Conservation (phyloP, 2,888 invertebrate genomes). For the Adelognathus sp. region DNA sequence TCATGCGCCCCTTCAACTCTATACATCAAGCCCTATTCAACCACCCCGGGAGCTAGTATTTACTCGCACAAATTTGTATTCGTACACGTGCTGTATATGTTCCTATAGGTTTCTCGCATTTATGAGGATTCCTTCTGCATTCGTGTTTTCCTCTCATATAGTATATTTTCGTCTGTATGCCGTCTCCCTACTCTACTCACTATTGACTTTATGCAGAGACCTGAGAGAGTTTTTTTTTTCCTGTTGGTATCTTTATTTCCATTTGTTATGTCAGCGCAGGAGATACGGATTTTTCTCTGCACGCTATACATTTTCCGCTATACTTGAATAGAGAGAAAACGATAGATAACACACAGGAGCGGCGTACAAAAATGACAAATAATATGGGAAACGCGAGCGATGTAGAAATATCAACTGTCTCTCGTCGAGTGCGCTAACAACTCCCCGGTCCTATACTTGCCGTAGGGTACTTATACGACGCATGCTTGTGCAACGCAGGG, state of each 20-base stretch:
- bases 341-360: slow-evolving; percentile 24
- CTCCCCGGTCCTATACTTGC: not conserved
- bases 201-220: slow-evolving; percentile 10
- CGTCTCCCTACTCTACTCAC: not conserved
- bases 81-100: slow-evolving; percentile 6
- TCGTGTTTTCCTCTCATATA: slow-evolving; percentile 9
- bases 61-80: slow-evolving; percentile 40
- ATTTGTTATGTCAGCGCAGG: slow-evolving; percentile 23
- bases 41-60: slow-evolving; percentile 2
- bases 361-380: slow-evolving; percentile 71
- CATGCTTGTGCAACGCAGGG: slow-evolving; percentile 38
- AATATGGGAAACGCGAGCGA: slow-evolving; percentile 70
- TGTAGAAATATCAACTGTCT: slow-evolving; percentile 64
- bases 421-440: slow-evolving; percentile 11
- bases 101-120: slow-evolving; percentile 34
- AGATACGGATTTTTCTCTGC: slow-evolving; percentile 12
- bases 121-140: not conserved
- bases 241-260: slow-evolving; percentile 23
- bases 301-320: not conserved
- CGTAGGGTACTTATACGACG: slow-evolving; percentile 35
- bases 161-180: not conserved
- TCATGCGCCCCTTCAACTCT: slow-evolving; percentile 9
- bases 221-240: slow-evolving; percentile 3
- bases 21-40: slow-evolving; percentile 1
- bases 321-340: not conserved